Percentiles rank a stretch among this genome's conserved stretches.
Conservation (phyloP, 2,797 vertebrate genomes). For the Pogonophryne albipinna region DNA sequence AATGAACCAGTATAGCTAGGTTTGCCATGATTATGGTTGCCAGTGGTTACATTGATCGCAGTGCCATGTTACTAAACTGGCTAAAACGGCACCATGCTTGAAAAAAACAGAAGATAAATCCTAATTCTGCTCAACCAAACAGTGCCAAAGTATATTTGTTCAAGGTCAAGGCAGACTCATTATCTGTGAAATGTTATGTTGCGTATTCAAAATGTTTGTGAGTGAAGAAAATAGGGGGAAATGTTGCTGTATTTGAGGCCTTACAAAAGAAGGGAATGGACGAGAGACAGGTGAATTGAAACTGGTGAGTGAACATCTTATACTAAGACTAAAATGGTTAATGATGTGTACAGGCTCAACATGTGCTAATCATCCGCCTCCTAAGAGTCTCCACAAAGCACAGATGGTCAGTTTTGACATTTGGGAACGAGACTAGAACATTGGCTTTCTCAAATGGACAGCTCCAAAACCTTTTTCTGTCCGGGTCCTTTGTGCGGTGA, state of each 20-base stretch:
- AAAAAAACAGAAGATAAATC: neutral
- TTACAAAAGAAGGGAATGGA: slow-evolving; percentile 12
- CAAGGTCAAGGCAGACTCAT: neutral
- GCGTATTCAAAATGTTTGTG: slow-evolving; percentile 13
- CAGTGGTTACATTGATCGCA: slow-evolving; percentile 18
- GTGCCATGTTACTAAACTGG: neutral
- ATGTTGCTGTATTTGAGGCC: slow-evolving; percentile 24
- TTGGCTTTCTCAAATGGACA: slow-evolving; percentile 7
- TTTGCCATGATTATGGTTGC: slow-evolving; percentile 16
- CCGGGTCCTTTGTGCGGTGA: neutral
- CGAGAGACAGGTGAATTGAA: slow-evolving; percentile 32
- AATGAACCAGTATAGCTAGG: neutral
- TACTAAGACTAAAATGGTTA: slow-evolving; percentile 32
- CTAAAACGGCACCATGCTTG: neutral
- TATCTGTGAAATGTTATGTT: neutral
- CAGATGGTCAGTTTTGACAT: neutral
- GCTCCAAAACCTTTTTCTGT: neutral
- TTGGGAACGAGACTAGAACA: slow-evolving; percentile 18
- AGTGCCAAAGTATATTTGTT: neutral
- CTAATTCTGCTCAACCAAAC: slow-evolving; percentile 9
- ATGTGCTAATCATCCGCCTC: slow-evolving; percentile 33
- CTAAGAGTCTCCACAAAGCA: slow-evolving; percentile 7
- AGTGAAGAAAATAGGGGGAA: slow-evolving; percentile 2
- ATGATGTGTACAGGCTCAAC: slow-evolving; percentile 22
- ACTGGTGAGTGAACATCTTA: slow-evolving; percentile 33